phyloP scores from a whole-genome alignment of 2,113 vertebrate species.

The Anser cygnoides region DNA sequence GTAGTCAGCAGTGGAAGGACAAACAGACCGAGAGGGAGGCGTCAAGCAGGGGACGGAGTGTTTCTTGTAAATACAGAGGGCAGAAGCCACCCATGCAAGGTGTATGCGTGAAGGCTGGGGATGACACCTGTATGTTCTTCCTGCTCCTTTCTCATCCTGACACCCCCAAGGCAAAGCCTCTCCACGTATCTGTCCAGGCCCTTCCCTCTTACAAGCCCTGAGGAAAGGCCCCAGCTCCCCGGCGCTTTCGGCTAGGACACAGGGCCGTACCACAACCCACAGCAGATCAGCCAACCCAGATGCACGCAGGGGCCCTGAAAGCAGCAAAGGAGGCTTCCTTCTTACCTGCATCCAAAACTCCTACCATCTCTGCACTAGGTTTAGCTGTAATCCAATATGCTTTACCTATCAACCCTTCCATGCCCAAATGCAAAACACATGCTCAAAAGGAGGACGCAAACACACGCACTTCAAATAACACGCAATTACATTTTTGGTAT shows the following conservation, averaged over 20 bases:
- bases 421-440: neutral
- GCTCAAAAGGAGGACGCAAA: neutral
- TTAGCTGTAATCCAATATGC: neutral
- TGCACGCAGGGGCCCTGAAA: neutral
- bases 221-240: neutral
- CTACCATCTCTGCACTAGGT: neutral
- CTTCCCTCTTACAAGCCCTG: slow-evolving; percentile 41
- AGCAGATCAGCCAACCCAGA: neutral
- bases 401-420: neutral
- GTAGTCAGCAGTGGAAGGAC: neutral
- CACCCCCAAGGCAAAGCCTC: neutral
- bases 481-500: neutral
- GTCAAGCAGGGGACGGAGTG: neutral
- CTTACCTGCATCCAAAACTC: neutral
- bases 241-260: neutral
- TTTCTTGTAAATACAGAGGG: neutral
- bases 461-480: neutral
- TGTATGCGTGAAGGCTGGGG: neutral
- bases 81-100: neutral
- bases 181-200: slow-evolving; percentile 10
- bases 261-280: neutral
- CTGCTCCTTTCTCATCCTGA: neutral
- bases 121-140: neutral
- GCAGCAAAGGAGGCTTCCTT: neutral
- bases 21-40: neutral